These are phyloP conservation scores for Drosophila simulans DNA, from an alignment of 1,140 invertebrate species.

Conservation along the genomic window DNA sequence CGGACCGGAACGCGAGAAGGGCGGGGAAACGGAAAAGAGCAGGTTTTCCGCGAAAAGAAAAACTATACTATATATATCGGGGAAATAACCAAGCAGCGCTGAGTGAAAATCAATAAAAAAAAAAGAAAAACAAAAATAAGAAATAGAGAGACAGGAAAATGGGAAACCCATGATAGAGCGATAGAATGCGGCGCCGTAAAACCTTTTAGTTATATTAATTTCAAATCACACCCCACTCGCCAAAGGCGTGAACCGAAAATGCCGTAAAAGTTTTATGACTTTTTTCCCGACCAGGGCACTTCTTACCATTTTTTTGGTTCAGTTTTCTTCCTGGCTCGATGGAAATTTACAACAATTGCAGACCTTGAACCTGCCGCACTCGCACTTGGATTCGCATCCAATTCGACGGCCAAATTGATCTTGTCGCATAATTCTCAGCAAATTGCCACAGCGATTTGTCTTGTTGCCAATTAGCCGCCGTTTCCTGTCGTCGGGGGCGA, in stretches of 20 bases:
- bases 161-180: slow-evolving; percentile 11
- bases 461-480: slow-evolving; percentile 75
- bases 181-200: slow-evolving; percentile 58
- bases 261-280: slow-evolving; percentile 62
- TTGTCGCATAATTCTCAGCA: slow-evolving; percentile 77
- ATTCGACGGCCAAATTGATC: slow-evolving; percentile 66
- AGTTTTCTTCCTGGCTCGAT: neutral
- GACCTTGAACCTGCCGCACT: slow-evolving; percentile 68
- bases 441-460: slow-evolving; percentile 78
- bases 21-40: neutral
- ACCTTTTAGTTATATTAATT: slow-evolving; percentile 82
- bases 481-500: slow-evolving; percentile 22
- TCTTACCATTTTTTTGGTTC: slow-evolving; percentile 16
- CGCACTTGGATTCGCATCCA: slow-evolving; percentile 10
- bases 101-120: slow-evolving; percentile 62
- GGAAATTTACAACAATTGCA: slow-evolving; percentile 43
- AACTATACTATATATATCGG: neutral
- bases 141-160: slow-evolving; percentile 22
- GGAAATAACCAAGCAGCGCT: slow-evolving; percentile 21
- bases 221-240: slow-evolving; percentile 61
- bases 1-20: neutral
- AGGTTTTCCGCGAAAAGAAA: slow-evolving; percentile 17
- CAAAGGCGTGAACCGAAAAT: slow-evolving; percentile 59
- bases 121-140: neutral
- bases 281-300: neutral